Conservation (phyloP, 2,888 invertebrate species). For the Agriotes lineatus region DNA sequence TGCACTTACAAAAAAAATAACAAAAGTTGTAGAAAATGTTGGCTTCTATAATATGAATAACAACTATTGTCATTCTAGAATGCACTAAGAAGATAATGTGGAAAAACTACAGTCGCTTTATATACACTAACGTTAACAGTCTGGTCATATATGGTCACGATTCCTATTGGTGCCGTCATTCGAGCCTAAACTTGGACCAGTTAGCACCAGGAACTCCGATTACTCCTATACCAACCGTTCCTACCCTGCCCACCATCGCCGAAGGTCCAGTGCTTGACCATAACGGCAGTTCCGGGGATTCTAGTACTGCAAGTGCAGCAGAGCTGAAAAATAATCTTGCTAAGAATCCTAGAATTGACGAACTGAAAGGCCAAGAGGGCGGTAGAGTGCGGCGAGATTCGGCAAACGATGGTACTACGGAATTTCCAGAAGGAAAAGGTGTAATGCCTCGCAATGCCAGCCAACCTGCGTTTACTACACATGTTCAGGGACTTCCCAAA, state of each 20-base stretch:
- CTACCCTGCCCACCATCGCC: slow-evolving; percentile 90
- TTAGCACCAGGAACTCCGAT: slow-evolving; percentile 80
- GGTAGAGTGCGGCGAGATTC: slow-evolving; percentile 54
- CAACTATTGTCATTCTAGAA: no score
- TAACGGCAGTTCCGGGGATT: slow-evolving; percentile 69
- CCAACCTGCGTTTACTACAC: slow-evolving; percentile 86
- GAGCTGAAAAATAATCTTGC: slow-evolving; percentile 53
- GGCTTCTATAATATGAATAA: no score
- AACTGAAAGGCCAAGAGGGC: slow-evolving; percentile 62
- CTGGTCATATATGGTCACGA: no score
- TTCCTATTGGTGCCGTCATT: no score
- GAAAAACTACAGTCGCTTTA: no score
- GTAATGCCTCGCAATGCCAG: slow-evolving; percentile 88
- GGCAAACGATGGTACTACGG: slow-evolving; percentile 49
- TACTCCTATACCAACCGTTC: slow-evolving; percentile 85
- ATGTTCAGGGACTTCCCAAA: slow-evolving; percentile 81
- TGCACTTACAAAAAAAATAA: no score
- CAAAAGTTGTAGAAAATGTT: no score
- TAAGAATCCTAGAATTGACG: slow-evolving; percentile 64
- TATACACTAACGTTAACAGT: no score
- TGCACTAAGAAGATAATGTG: no score
- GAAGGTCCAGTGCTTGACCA: slow-evolving; percentile 82
- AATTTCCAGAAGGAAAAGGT: slow-evolving; percentile 34
- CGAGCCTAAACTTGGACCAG: slow-evolving; percentile 89
- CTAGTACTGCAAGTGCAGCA: slow-evolving; percentile 66